Evolutionary conservation across 2,797 vertebrate genomes (phyloP).

Genomic region (Harpagifer antarcticus): DNA sequence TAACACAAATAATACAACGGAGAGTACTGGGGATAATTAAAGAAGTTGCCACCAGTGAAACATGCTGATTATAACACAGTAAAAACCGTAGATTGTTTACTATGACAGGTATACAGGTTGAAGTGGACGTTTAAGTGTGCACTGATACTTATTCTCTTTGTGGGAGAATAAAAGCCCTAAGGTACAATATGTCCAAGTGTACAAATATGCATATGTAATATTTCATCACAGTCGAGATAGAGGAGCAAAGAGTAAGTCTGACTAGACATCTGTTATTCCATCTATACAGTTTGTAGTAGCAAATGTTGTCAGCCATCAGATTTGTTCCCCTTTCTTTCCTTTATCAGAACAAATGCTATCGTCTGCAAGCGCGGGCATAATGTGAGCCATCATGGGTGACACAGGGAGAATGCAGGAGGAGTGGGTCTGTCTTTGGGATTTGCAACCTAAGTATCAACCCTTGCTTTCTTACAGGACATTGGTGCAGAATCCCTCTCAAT

Average conservation of each 20-base stretch:
- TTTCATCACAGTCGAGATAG: conserved; percentile 35
- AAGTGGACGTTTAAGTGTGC: conserved; percentile 30
- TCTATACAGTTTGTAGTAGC: conserved; percentile 43
- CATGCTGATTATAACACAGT: conserved; percentile 50
- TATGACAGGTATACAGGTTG: conserved; percentile 48
- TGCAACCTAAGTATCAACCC: conserved; percentile 57
- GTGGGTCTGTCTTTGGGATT: conserved; percentile 62
- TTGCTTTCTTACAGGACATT: conserved; percentile 59
- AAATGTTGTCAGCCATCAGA: conserved; percentile 19
- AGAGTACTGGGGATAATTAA: conserved; percentile 62
- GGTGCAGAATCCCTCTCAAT: conserved; percentile 67
- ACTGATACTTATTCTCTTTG: conserved; percentile 35
- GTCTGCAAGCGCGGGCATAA: conserved; percentile 53
- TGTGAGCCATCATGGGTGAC: conserved; percentile 52
- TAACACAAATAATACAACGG: conserved; percentile 66
- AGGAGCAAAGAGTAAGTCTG: conserved; percentile 36
- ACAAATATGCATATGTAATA: conserved; percentile 56
- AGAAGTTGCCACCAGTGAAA: conserved; percentile 55
- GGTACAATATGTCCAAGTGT: conserved; percentile 10
- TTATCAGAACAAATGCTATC: conserved; percentile 53
- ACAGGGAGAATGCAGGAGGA: conserved; percentile 49
- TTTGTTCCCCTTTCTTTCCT: conserved; percentile 15
- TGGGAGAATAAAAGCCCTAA: conserved; percentile 23
- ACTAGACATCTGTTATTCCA: conserved; percentile 45
- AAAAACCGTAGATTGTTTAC: conserved; percentile 46